phyloP scores from a whole-genome alignment of 1,140 invertebrate genomes.

The Bombus cullumanus region DNA sequence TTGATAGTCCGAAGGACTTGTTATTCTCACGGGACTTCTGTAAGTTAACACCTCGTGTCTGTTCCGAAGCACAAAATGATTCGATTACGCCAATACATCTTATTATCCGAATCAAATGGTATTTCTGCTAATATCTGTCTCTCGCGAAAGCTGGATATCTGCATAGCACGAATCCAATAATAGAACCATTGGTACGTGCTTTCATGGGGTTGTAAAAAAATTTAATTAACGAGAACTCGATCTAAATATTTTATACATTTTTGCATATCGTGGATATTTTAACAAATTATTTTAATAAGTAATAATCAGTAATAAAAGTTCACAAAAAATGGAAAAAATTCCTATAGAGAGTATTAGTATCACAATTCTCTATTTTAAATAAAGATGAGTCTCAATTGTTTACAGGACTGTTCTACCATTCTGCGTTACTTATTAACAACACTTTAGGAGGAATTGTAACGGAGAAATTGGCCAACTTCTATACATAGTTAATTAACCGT shows the following conservation, averaged over 20 bases:
- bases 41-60: too few relatives aligned
- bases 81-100: not conserved
- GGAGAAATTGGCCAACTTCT: not conserved
- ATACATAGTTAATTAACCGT: not conserved
- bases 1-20: not conserved
- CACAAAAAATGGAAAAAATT: too few relatives aligned
- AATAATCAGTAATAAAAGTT: too few relatives aligned
- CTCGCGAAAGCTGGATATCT: not conserved
- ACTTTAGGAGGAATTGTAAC: not conserved
- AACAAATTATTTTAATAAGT: too few relatives aligned
- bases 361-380: not conserved
- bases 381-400: not conserved
- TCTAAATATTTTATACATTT: too few relatives aligned
- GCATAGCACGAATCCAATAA: not conserved
- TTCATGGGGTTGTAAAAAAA: not conserved
- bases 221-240: not conserved
- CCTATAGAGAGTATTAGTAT: too few relatives aligned
- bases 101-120: conserved; percentile 6
- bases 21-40: not conserved
- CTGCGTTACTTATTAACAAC: not conserved
- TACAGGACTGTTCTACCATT: not conserved
- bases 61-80: not conserved
- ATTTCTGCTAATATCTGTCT: not conserved
- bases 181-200: not conserved
- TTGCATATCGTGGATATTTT: too few relatives aligned